phyloP scores from a whole-genome alignment of 2,113 vertebrate genomes.

The Neotragus pygmaeus region DNA sequence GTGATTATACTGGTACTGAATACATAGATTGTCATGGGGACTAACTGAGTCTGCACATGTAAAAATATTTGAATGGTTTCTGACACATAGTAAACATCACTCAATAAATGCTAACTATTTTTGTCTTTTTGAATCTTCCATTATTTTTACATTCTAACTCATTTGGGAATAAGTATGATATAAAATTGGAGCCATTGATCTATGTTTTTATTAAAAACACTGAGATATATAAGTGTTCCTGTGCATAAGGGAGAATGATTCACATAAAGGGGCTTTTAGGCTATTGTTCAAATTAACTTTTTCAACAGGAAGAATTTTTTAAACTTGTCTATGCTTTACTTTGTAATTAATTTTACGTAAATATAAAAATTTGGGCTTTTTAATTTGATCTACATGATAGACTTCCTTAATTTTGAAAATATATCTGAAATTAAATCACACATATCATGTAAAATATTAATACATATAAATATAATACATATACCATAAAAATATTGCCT shows the following conservation, averaged over 20 bases:
- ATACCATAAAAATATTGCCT: background rate
- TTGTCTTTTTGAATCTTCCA: background rate
- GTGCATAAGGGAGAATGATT: background rate
- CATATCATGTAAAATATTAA: background rate
- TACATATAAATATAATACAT: background rate
- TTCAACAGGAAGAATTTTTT: background rate
- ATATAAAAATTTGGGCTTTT: background rate
- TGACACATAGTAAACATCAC: background rate
- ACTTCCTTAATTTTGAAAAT: constrained; percentile 15
- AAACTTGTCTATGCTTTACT: background rate
- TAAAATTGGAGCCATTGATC: background rate
- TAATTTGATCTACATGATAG: background rate
- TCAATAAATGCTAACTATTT: background rate
- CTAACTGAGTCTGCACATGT: background rate
- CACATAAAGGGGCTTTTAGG: background rate
- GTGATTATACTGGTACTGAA: background rate
- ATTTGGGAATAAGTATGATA: background rate
- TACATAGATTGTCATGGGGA: background rate
- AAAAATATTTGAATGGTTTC: background rate
- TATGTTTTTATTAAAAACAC: background rate
- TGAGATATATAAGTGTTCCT: background rate
- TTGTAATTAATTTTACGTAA: background rate
- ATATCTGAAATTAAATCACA: background rate
- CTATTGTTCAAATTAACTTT: background rate
- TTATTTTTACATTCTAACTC: background rate